phyloP scores from a whole-genome alignment of 2,113 vertebrate species.

The Gavia stellata region DNA sequence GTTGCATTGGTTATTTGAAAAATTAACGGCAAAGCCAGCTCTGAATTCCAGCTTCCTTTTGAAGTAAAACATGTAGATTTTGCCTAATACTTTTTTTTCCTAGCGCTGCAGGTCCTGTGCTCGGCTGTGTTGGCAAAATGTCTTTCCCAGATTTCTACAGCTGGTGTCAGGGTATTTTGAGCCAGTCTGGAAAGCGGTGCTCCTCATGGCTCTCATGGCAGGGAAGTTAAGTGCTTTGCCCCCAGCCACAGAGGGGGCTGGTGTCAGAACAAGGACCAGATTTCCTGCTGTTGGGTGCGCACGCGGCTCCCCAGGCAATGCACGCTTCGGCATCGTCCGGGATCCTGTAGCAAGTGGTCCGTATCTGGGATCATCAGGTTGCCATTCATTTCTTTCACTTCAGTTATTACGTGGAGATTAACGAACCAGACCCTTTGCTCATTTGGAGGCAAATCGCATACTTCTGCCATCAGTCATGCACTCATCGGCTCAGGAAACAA shows the following conservation, averaged over 20 bases:
- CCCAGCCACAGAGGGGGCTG: accelerated
- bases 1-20: slow-evolving; percentile 31
- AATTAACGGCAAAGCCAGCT: background rate
- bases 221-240: background rate
- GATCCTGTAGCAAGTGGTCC: background rate
- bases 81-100: background rate
- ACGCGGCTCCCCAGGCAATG: background rate
- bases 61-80: slow-evolving; percentile 17
- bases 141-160: background rate
- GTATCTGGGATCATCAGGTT: background rate
- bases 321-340: accelerated
- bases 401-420: background rate
- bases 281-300: accelerated
- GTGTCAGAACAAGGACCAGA: background rate
- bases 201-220: background rate
- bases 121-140: background rate
- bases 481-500: background rate
- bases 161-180: background rate
- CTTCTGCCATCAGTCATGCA: background rate
- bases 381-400: background rate
- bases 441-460: background rate
- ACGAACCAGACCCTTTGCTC: background rate
- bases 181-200: background rate
- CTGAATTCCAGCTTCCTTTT: slow-evolving; percentile 10
- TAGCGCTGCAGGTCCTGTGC: background rate